Percentiles rank a stretch among this genome's conserved stretches.
Evolutionary conservation across 2,113 vertebrate genomes (phyloP).

Genomic region (Gymnocephalus cernua): DNA sequence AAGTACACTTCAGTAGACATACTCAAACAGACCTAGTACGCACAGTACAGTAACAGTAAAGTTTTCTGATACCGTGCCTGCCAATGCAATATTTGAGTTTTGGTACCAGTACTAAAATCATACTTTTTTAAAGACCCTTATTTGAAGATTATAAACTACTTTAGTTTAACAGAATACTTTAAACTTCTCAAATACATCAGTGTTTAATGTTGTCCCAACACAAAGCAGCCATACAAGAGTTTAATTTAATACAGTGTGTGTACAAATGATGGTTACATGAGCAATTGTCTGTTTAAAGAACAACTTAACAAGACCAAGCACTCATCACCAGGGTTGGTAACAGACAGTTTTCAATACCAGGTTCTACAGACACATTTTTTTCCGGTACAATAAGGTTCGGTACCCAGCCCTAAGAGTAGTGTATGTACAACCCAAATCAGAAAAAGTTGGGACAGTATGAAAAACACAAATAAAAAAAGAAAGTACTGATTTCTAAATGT

Average conservation of each 20-base stretch:
- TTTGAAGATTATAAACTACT: neutral
- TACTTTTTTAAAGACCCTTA: neutral
- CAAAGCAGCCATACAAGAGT: neutral
- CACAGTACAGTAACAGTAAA: neutral
- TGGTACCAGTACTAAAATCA: neutral
- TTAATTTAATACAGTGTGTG: neutral
- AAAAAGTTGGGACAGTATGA: too few species aligned
- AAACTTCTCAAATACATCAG: neutral
- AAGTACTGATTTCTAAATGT: too few species aligned
- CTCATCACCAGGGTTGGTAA: neutral
- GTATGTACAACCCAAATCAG: too few species aligned
- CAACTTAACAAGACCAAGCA: neutral
- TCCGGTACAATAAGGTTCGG: neutral
- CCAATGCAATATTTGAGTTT: neutral
- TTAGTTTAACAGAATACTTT: neutral
- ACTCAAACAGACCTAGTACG: neutral
- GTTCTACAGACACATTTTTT: neutral
- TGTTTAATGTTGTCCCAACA: neutral
- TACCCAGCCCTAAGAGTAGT: neutral
- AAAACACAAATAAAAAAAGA: too few species aligned
- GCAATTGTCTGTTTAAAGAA: slow-evolving; percentile 16
- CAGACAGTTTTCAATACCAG: neutral
- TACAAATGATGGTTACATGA: neutral
- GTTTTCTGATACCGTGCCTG: neutral
- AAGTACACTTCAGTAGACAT: neutral